These are phyloP conservation scores for Xenopus laevis DNA, from an alignment of 2,113 vertebrate species.

Conservation along the genomic window DNA sequence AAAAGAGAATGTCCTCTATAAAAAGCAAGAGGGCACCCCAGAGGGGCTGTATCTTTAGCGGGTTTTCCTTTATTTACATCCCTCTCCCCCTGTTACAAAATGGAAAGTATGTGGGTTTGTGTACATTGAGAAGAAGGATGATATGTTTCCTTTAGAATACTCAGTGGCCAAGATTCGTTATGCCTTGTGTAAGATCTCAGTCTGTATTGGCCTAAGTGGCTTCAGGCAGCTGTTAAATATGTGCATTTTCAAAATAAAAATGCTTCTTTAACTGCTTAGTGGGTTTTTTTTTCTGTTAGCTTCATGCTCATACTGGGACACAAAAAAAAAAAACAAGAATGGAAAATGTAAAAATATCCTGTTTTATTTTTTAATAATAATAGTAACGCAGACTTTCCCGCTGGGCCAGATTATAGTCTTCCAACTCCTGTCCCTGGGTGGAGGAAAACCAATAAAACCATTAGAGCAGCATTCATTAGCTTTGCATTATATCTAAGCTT, in stretches of 20 bases:
- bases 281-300: too few relatives aligned
- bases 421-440: constrained; percentile 15
- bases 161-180: not conserved
- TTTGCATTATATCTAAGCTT: too few relatives aligned
- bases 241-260: constrained; percentile 17
- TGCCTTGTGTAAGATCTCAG: not conserved
- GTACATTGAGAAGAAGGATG: not conserved
- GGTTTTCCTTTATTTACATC: not conserved
- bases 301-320: too few relatives aligned
- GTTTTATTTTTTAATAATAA: constrained; percentile 11
- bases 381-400: constrained; percentile 10
- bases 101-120: not conserved
- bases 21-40: constrained; percentile 96
- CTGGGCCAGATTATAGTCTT: not conserved
- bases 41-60: constrained; percentile 82
- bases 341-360: too few relatives aligned
- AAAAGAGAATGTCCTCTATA: constrained; percentile 96
- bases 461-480: too few relatives aligned
- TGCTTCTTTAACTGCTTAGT: not conserved
- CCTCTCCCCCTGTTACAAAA: not conserved
- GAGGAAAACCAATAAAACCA: not conserved
- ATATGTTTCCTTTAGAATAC: not conserved
- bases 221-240: not conserved
- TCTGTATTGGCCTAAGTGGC: not conserved
- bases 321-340: too few relatives aligned